Percentiles rank a stretch among this genome's conserved stretches.
Evolutionary conservation across 2,113 vertebrate genomes (phyloP).

Genomic region (Parus major): DNA sequence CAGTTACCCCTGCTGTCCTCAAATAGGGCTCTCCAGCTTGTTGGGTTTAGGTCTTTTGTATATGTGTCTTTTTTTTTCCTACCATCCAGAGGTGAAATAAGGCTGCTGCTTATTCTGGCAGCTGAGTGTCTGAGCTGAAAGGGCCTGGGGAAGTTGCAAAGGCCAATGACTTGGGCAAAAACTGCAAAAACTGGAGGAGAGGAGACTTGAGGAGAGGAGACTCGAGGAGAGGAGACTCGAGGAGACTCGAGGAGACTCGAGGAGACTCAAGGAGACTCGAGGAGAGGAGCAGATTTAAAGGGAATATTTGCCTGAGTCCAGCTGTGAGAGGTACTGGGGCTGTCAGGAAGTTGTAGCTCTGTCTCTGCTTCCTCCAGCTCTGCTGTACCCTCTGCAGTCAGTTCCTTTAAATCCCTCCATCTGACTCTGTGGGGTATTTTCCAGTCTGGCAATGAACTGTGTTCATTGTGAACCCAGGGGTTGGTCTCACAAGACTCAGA

Average conservation of each 20-base stretch:
- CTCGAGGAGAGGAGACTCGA: no score
- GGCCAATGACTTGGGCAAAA: background rate
- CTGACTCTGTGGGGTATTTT: background rate
- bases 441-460: accelerated
- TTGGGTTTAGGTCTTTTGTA: background rate
- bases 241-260: no score
- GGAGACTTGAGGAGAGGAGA: background rate
- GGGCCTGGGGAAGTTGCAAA: background rate
- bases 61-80: background rate
- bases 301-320: background rate
- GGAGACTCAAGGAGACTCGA: no score
- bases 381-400: background rate
- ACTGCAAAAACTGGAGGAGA: background rate
- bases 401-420: background rate
- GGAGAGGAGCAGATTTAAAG: background rate
- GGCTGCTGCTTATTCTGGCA: background rate
- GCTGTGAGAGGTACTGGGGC: background rate
- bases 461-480: accelerated
- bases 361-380: background rate
- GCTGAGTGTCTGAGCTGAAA: background rate
- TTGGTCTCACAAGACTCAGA: background rate
- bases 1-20: background rate
- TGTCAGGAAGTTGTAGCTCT: background rate
- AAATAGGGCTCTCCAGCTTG: background rate
- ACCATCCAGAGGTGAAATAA: background rate